These are phyloP conservation scores for Schmidtea mediterranea DNA, from an alignment of 1,140 invertebrate genomes.

Conservation along the genomic window DNA sequence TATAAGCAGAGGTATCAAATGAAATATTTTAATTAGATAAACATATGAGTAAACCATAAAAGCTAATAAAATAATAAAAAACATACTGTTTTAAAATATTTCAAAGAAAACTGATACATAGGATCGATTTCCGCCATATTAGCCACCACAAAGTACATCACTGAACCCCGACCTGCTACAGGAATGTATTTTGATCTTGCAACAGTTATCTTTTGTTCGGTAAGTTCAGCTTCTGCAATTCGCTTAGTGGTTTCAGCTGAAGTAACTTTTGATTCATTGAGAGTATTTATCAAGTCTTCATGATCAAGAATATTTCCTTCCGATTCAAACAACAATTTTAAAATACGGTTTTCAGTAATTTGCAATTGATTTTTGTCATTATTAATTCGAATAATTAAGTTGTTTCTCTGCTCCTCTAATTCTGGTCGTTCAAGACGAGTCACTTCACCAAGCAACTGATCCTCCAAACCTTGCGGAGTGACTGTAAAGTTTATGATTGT, in stretches of 20 bases:
- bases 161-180: slow-evolving; percentile 23
- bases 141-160: slow-evolving; percentile 29
- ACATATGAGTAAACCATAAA: too few relatives aligned
- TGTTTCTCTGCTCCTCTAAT: slow-evolving; percentile 44
- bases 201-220: slow-evolving; percentile 30
- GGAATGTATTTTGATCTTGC: slow-evolving; percentile 23
- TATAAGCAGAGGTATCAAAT: too few relatives aligned
- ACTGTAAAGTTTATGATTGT: slow-evolving; percentile 29
- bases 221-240: slow-evolving; percentile 47
- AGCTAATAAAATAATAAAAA: slow-evolving; percentile 14
- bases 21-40: too few relatives aligned
- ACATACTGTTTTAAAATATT: slow-evolving; percentile 48
- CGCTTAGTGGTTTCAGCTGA: slow-evolving; percentile 39
- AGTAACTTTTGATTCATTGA: slow-evolving; percentile 27
- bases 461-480: slow-evolving; percentile 41
- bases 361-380: slow-evolving; percentile 50
- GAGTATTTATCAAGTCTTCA: slow-evolving; percentile 24
- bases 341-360: slow-evolving; percentile 32
- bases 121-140: slow-evolving; percentile 26
- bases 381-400: slow-evolving; percentile 52
- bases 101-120: slow-evolving; percentile 40
- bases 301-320: slow-evolving; percentile 27
- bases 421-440: slow-evolving; percentile 42
- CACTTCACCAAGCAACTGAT: slow-evolving; percentile 38
- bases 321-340: slow-evolving; percentile 26